Evolutionary conservation across 2,113 vertebrate species (phyloP), one percentile per base, ranked within the genome.

Genomic region (Erythrolamprus reginae): DNA sequence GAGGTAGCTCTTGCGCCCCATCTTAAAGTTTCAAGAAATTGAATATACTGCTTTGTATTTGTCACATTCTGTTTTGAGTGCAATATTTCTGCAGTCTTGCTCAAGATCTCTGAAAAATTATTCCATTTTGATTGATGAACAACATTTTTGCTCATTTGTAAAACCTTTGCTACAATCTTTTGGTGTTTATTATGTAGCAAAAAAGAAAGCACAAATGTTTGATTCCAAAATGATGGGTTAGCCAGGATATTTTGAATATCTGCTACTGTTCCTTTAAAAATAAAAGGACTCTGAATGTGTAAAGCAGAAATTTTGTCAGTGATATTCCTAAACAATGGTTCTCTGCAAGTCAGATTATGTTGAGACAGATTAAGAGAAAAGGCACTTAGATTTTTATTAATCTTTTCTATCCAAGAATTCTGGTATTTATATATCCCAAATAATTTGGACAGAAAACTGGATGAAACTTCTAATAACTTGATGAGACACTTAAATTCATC

Each of bases 371-470:
- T 82, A 65, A 91, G 90, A 0, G 0, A n/a, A n/a, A 93, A 0
- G 51, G 82, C 70, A 4, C 42, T 38, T 95, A 96, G 45, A 77
- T 55, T 90, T 86, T 88, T 87, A 0, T 0, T 12, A 84, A 94
- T 91, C 92, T 94, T 91, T 92, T 94, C 24, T 0, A 96, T 82
- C 96, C 95, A 96, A 0, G 90, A 65, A 70, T 83, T 94, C 17
- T 93, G 89, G 52, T 45, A 26, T 58, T 90, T 21, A 0, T 93
- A 91, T 0, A 92, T 2, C 0, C 82, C 0, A 58, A 92, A 84
- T 15, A 95, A 7, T 82, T 77, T 53, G 51, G 93, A 94, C 88
- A 96, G 93, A 90, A 96, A 93, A 28, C 50, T 50, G 94, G 94
- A 89, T 47, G 94, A 92, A 52, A 94, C 90, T 1, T 53, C 70